Percentiles rank a stretch among this genome's conserved stretches.
These are phyloP conservation scores for Apodemus speciosus DNA, from an alignment of 2,113 vertebrate species.

Conservation along the genomic window DNA sequence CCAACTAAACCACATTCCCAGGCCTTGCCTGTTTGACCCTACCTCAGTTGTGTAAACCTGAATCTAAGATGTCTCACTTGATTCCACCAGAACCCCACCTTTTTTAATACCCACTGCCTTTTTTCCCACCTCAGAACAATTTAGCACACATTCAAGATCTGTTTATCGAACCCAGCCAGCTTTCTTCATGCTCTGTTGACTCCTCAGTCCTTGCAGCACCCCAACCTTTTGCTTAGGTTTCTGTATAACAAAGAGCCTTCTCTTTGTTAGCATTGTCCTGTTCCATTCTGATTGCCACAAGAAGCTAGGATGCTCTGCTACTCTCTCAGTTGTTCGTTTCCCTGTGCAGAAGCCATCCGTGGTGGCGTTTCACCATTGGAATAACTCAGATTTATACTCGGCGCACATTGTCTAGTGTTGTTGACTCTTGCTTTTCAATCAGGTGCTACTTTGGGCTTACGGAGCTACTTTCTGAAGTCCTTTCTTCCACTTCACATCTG, in stretches of 20 bases:
- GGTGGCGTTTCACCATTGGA: neutral
- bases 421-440: neutral
- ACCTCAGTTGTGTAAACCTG: neutral
- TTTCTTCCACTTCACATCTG: neutral
- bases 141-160: neutral
- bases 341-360: neutral
- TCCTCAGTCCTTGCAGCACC: neutral
- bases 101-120: neutral
- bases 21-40: neutral
- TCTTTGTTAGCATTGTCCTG: neutral
- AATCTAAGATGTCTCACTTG: neutral
- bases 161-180: neutral
- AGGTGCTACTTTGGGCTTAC: neutral
- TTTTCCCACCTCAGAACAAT: neutral
- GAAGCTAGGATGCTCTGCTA: neutral
- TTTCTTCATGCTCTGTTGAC: neutral
- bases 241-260: neutral
- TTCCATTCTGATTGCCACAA: neutral
- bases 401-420: neutral
- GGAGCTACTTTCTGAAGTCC: neutral
- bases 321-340: neutral
- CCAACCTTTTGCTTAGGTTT: neutral
- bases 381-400: neutral
- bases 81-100: neutral
- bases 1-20: too few species aligned